Evolutionary conservation across 2,113 vertebrate species (phyloP).

Genomic region (Lethenteron camtschaticum): DNA sequence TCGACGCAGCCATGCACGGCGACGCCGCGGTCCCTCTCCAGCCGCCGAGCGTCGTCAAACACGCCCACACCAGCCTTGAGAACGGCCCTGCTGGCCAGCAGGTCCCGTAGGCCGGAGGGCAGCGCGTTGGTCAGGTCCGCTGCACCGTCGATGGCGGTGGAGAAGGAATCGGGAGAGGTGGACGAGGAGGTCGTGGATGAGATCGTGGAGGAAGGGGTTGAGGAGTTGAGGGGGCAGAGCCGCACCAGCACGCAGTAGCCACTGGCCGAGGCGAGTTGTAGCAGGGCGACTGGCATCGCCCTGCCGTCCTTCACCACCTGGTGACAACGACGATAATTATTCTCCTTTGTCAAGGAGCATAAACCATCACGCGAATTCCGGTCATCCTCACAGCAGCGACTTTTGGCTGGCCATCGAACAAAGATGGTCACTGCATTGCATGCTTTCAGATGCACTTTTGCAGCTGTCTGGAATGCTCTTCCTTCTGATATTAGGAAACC

Average conservation of each 20-base stretch:
- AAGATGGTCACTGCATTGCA: no score
- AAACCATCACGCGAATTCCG: no score
- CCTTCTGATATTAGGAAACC: no score
- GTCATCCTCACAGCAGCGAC: no score
- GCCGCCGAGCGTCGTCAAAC: constrained; percentile 59
- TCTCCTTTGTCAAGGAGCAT: no score
- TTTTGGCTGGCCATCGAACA: no score
- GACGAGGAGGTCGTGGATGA: background rate
- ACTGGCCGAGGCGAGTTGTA: constrained; percentile 58
- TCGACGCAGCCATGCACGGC: constrained; percentile 46
- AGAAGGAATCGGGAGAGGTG: background rate
- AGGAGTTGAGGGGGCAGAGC: constrained; percentile 15
- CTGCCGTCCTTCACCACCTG: constrained; percentile 55
- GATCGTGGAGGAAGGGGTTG: background rate
- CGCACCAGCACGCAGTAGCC: constrained; percentile 56
- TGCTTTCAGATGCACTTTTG: no score
- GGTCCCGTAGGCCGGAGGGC: constrained; percentile 36
- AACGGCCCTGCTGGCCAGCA: constrained; percentile 37
- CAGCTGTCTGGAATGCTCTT: no score
- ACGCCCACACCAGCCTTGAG: constrained; percentile 82
- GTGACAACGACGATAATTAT: no score
- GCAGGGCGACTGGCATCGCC: constrained; percentile 40
- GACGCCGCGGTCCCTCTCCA: constrained; percentile 50
- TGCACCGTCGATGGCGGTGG: background rate
- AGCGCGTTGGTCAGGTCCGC: constrained; percentile 14